These are phyloP conservation scores for Asobara japonica DNA, from an alignment of 1,140 invertebrate genomes.

Conservation along the genomic window DNA sequence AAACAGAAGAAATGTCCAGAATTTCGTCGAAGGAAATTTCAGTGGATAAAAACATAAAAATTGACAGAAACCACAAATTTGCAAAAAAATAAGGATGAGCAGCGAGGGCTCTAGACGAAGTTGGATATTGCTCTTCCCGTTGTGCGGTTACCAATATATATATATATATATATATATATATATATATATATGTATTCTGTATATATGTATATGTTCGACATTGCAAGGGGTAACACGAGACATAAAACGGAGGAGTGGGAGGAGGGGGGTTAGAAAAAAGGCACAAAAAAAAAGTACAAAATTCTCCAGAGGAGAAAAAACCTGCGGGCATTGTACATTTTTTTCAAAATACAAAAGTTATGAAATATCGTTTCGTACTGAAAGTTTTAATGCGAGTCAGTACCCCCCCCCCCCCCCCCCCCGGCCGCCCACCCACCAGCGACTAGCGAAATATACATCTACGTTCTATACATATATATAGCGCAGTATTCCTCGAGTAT, in stretches of 20 bases:
- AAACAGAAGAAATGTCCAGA: too few species aligned
- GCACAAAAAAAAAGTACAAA: background rate
- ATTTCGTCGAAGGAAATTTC: too few species aligned
- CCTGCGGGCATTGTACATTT: constrained; percentile 40
- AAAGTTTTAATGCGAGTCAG: constrained; percentile 63
- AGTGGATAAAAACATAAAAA: too few species aligned
- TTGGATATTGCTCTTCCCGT: too few species aligned
- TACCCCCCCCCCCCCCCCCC: too few species aligned
- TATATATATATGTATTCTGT: background rate
- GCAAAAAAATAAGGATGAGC: too few species aligned
- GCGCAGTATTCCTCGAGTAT: constrained; percentile 21
- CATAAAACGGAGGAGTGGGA: background rate
- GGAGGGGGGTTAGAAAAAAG: background rate
- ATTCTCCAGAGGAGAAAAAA: constrained; percentile 6
- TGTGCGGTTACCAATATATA: too few species aligned
- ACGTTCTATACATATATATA: too few species aligned
- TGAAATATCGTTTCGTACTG: constrained; percentile 61
- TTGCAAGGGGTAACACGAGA: constrained; percentile 5
- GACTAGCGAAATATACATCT: constrained; percentile 35
- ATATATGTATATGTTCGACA: background rate
- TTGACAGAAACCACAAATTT: too few species aligned
- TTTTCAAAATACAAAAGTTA: constrained; percentile 65
- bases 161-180: too few species aligned
- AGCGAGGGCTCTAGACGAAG: too few species aligned
- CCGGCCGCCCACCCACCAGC: too few species aligned